Conservation (phyloP, 2,888 invertebrate genomes). For the Megamerina dolium region DNA sequence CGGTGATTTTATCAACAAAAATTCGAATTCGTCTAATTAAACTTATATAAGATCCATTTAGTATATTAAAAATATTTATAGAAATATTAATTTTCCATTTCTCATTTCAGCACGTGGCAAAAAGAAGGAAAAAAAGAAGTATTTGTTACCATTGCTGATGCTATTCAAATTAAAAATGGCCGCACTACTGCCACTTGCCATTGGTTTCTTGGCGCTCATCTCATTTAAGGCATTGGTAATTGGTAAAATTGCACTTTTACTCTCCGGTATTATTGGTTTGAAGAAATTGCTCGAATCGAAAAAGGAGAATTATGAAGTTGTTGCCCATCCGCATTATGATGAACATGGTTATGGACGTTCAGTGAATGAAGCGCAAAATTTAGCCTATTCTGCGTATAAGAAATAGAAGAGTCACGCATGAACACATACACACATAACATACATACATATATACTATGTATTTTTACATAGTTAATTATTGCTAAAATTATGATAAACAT, state of each 20-base stretch:
- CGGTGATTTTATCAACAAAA: too few species aligned
- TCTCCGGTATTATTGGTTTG: slow-evolving; percentile 66
- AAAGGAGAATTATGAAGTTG: slow-evolving; percentile 71
- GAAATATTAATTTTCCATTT: background rate
- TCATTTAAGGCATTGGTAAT: slow-evolving; percentile 79
- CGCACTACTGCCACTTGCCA: slow-evolving; percentile 68
- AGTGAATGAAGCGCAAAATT: slow-evolving; percentile 59
- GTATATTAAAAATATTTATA: too few species aligned
- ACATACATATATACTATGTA: background rate
- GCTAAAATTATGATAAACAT: too few species aligned
- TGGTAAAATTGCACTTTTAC: slow-evolving; percentile 75
- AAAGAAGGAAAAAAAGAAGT: slow-evolving; percentile 72
- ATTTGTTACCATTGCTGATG: slow-evolving; percentile 67
- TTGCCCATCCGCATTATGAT: slow-evolving; percentile 62
- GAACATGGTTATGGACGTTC: slow-evolving; percentile 62
- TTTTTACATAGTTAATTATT: too few species aligned
- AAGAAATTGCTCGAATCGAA: slow-evolving; percentile 70
- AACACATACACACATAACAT: background rate
- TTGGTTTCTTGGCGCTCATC: slow-evolving; percentile 70
- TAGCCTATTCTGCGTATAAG: slow-evolving; percentile 63
- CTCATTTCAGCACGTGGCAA: slow-evolving; percentile 64
- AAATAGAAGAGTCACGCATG: slow-evolving; percentile 22
- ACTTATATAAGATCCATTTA: too few species aligned
- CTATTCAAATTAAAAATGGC: slow-evolving; percentile 75
- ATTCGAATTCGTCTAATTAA: too few species aligned